Evolutionary conservation across 2,113 vertebrate genomes (phyloP), one percentile per base, ranked within the genome.

Genomic region (Prinia subflava): DNA sequence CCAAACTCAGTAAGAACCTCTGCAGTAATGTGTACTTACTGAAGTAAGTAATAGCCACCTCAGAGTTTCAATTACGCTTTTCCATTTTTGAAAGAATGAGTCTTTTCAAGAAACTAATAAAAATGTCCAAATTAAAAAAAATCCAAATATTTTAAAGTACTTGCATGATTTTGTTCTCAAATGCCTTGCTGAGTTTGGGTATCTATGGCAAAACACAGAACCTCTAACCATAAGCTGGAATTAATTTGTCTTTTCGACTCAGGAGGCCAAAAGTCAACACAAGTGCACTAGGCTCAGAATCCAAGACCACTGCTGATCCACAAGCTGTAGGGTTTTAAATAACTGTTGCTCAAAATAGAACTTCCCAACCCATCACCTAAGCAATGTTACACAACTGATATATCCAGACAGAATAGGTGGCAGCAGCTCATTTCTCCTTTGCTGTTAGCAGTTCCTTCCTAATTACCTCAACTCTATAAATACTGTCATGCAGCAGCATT

Each of bases 271-370:
- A 89, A 85, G 81, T 69, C 74, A 90, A 37, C 57, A 35, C 65
- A 57, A 89, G 65, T 22, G 24, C 63, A 76, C 27, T 0, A 74
- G 52, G 44, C 18, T 92, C 52, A 83, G 56, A 88, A 92, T 77
- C 55, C 8, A 9, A 94, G 57, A 95, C 92, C 74, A 52, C 14
- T 76, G 67, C 77, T 94, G 87, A 65, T 57, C 30, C 52, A 76
- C 80, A 83, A 84, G 92, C 87, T 47, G n/a, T 11, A 47, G 56
- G 52, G 87, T 63, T 93, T 95, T 92, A 97, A 95, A 97, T 95
- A 96, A 83, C 93, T 83, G 74, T 5, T 88, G 71, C 95, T 96
- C 69, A 95, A 97, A 97, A 97, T 95, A 97, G 95, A 96, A 89
- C 81, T 65, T 92, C 69, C 77, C 23, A 88, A 71, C 50, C 86